phyloP scores from a whole-genome alignment of 2,113 vertebrate species.

The Lucifuga dentata region DNA sequence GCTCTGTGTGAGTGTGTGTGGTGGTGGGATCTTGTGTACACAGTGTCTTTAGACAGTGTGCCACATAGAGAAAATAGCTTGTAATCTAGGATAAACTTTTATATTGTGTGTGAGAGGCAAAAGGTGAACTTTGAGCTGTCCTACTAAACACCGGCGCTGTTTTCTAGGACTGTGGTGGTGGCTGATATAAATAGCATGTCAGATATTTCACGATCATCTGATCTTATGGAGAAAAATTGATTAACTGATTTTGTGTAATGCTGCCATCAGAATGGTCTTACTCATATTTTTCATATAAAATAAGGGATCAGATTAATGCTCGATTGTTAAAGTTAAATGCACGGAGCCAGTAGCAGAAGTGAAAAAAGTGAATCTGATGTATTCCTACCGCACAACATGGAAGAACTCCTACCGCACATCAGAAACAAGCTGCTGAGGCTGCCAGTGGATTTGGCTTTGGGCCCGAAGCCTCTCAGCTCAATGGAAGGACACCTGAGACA shows the following conservation, averaged over 20 bases:
- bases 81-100: background rate
- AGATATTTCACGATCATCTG: no score
- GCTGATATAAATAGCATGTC: no score
- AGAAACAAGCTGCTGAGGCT: constrained; percentile 65
- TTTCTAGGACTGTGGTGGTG: no score
- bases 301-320: background rate
- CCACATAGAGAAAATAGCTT: background rate
- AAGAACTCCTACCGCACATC: constrained; percentile 58
- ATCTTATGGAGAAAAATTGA: no score
- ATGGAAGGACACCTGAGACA: constrained; percentile 48
- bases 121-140: no score
- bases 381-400: constrained; percentile 43
- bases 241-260: no score
- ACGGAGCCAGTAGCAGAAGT: constrained; percentile 5
- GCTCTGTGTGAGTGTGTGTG: background rate
- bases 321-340: background rate
- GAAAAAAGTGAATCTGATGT: constrained; percentile 30
- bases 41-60: constrained; percentile 12
- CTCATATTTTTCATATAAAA: no score
- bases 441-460: constrained; percentile 69
- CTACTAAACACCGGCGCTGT: no score
- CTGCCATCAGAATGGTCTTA: no score
- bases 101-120: constrained; percentile 1
- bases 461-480: constrained; percentile 54
- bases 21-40: background rate